Evolutionary conservation across 2,797 vertebrate genomes (phyloP).

Genomic region (Vireo griseus): DNA sequence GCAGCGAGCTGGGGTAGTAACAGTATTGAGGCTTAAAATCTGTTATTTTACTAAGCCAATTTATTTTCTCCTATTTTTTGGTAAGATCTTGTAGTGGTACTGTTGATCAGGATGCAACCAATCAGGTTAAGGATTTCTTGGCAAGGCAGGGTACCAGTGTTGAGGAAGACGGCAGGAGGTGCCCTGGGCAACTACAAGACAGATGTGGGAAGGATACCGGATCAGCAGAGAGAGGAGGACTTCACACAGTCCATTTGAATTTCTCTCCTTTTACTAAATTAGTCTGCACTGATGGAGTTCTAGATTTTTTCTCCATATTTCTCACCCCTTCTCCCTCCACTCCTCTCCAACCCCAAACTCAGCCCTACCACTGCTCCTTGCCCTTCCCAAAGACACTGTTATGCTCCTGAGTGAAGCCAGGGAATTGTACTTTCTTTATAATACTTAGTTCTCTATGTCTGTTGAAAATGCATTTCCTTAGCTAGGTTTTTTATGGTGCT

Average conservation of each 20-base stretch:
- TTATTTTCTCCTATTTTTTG: neutral
- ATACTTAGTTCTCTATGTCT: neutral
- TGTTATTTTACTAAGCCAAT: neutral
- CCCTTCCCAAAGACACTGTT: neutral
- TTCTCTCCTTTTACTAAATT: neutral
- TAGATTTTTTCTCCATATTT: neutral
- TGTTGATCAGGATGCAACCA: neutral
- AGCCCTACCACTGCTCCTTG: fast-evolving
- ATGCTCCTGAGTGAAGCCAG: neutral
- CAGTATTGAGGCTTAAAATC: neutral
- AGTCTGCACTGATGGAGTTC: neutral
- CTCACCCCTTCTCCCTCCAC: fast-evolving
- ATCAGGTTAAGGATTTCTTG: neutral
- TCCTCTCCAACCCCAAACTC: fast-evolving
- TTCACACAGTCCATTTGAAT: neutral
- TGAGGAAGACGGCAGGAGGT: constrained; percentile 57
- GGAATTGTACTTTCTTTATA: neutral
- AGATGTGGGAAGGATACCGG: neutral
- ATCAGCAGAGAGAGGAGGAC: neutral
- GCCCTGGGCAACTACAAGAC: constrained; percentile 49
- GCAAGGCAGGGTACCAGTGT: neutral
- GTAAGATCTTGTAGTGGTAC: neutral
- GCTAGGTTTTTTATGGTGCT: neutral
- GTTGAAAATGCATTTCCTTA: constrained; percentile 13
- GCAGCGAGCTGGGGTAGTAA: neutral